Percentiles rank a stretch among this genome's conserved stretches.
These are phyloP conservation scores for Pomacea canaliculata DNA, from an alignment of 2,888 invertebrate genomes.

Conservation along the genomic window DNA sequence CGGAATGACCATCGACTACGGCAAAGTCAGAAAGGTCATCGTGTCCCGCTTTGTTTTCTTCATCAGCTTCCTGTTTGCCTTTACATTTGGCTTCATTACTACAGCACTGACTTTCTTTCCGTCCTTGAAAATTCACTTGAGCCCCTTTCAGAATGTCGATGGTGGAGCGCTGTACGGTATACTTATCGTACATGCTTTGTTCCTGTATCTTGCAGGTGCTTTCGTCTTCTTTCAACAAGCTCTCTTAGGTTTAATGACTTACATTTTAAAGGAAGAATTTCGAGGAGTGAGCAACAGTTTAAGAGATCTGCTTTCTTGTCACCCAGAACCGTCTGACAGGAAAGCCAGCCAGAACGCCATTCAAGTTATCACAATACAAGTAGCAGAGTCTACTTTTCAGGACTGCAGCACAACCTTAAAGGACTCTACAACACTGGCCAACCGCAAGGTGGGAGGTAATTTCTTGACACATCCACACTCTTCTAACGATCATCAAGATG, in stretches of 20 bases:
- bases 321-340: background rate
- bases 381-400: too few relatives aligned
- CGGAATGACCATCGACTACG: constrained; percentile 9
- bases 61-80: background rate
- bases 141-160: background rate
- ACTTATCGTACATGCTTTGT: background rate
- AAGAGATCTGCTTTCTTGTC: background rate
- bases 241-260: background rate
- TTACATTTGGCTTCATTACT: background rate
- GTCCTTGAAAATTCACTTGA: background rate
- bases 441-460: too few relatives aligned
- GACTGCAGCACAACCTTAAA: too few relatives aligned
- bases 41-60: background rate
- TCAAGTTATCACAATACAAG: too few relatives aligned
- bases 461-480: too few relatives aligned
- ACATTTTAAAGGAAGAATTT: background rate
- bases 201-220: background rate
- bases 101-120: background rate
- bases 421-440: too few relatives aligned
- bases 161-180: background rate
- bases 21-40: background rate
- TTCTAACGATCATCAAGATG: too few relatives aligned
- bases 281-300: background rate
- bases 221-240: background rate
- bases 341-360: background rate